A percentile compares a stretch with the other conserved stretches of the same genome.
phyloP scores from a whole-genome alignment of 1,140 invertebrate genomes.

The Fopius arisanus region DNA sequence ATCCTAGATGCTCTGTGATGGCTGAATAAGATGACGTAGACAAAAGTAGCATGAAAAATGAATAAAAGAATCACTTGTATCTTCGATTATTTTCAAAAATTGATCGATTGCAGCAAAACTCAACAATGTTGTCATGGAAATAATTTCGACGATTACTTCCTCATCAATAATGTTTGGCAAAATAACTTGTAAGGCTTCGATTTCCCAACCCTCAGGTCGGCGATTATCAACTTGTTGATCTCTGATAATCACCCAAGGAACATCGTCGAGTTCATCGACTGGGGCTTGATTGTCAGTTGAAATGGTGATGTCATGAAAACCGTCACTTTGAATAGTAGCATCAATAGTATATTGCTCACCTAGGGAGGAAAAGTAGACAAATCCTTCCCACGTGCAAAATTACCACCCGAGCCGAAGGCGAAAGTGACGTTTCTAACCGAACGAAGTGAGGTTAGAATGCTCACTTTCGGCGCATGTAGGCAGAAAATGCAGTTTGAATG shows the following conservation, averaged over 20 bases:
- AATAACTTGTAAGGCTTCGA: neutral
- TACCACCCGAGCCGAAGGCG: too few relatives aligned
- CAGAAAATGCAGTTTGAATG: too few relatives aligned
- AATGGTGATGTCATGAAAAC: neutral
- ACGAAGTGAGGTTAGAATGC: too few relatives aligned
- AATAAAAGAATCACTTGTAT: neutral
- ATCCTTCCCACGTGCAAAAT: too few relatives aligned
- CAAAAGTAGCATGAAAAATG: neutral
- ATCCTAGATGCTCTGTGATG: neutral
- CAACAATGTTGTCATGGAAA: neutral
- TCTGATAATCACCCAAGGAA: neutral
- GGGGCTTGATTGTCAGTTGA: neutral
- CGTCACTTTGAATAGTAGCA: neutral
- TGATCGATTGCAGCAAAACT: neutral
- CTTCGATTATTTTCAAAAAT: neutral
- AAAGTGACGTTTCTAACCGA: too few relatives aligned
- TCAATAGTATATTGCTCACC: too few relatives aligned
- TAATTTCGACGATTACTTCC: neutral
- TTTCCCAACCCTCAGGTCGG: neutral
- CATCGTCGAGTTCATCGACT: neutral
- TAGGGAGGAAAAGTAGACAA: too few relatives aligned
- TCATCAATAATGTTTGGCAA: neutral
- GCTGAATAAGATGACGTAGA: neutral
- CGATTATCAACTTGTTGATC: neutral
- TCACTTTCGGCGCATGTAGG: too few relatives aligned